Conservation (phyloP, 2,797 vertebrate genomes). For the Manis javanica region DNA sequence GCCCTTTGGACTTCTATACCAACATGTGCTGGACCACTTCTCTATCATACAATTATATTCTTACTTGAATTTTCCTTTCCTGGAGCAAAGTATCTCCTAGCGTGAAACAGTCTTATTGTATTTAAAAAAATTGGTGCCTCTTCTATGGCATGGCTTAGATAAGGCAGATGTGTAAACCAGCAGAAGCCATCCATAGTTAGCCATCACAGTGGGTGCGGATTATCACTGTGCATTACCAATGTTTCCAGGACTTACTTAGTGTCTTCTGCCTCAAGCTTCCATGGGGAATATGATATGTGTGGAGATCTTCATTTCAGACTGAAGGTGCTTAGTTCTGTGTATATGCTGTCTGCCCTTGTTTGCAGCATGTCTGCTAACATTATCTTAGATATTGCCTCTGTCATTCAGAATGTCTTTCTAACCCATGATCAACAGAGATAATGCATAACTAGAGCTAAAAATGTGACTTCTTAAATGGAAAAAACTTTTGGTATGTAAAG, state of each 20-base stretch:
- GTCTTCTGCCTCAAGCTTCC: neutral
- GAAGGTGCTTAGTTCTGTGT: neutral
- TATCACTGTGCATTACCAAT: fast-evolving
- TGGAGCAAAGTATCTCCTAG: neutral
- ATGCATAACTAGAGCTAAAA: neutral
- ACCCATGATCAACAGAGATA: neutral
- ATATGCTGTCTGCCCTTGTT: neutral
- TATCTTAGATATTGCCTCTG: neutral
- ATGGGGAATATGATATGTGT: neutral
- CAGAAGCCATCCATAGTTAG: no score
- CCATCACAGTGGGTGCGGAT: fast-evolving
- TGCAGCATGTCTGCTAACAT: neutral
- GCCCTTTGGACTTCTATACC: neutral
- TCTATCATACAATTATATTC: neutral
- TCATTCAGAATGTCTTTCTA: neutral
- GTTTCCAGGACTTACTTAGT: neutral
- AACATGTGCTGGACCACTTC: fast-evolving
- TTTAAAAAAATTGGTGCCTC: neutral
- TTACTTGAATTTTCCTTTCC: neutral
- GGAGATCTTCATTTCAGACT: neutral
- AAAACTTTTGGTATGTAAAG: neutral
- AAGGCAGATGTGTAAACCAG: no score
- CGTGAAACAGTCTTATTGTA: neutral
- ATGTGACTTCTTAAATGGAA: neutral
- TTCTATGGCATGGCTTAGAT: fast-evolving